A percentile compares a stretch with the other conserved stretches of the same genome.
phyloP scores from a whole-genome alignment of 2,888 invertebrate species.

The Nesidiocoris tenuis region DNA sequence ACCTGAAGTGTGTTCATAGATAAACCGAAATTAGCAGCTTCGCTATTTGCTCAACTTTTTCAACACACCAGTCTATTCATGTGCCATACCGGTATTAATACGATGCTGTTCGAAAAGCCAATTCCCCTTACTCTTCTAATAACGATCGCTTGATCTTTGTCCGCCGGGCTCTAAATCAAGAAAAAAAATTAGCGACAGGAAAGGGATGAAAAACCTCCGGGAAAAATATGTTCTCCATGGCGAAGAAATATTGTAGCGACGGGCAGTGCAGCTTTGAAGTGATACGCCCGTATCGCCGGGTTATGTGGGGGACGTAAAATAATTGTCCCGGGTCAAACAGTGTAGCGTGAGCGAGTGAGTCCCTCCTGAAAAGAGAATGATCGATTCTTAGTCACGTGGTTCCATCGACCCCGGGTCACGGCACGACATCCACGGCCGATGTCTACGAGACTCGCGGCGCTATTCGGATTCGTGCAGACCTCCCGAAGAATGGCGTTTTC shows the following conservation, averaged over 20 bases:
- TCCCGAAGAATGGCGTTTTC: neutral
- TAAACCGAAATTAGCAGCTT: no score
- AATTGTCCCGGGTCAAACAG: constrained; percentile 18
- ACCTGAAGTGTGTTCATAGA: no score
- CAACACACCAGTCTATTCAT: no score
- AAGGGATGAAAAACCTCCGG: neutral
- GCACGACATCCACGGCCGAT: constrained; percentile 4
- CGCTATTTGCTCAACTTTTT: no score
- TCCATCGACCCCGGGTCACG: constrained; percentile 18
- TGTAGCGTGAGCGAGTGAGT: constrained; percentile 19
- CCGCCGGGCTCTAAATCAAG: neutral
- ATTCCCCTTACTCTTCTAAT: no score
- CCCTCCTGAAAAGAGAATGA: constrained; percentile 3
- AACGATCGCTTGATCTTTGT: no score
- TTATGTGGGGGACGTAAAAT: neutral
- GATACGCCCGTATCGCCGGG: neutral
- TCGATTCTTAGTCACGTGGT: constrained; percentile 22
- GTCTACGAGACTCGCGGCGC: neutral
- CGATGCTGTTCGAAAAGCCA: no score
- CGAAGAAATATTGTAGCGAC: neutral
- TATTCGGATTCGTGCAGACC: neutral
- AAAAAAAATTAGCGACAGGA: neutral
- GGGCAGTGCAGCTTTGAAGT: neutral
- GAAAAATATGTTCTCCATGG: neutral
- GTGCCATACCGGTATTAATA: no score